Percentiles rank a stretch among this genome's conserved stretches.
Conservation (phyloP, 2,888 invertebrate genomes). For the Tipula unca region DNA sequence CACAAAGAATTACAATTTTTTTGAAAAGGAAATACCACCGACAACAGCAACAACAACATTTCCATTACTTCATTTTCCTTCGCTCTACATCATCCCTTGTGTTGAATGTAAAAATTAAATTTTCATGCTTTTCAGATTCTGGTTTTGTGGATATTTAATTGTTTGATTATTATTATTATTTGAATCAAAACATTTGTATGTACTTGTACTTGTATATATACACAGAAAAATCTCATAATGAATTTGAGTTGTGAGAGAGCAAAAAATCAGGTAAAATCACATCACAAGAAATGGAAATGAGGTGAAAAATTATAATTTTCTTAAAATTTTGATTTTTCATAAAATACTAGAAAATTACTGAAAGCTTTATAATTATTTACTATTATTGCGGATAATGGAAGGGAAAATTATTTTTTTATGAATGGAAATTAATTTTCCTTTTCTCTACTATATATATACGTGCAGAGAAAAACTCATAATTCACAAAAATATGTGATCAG, state of each 20-base stretch:
- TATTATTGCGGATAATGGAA: neutral
- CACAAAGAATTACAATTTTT: neutral
- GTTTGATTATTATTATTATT: neutral
- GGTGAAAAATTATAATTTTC: neutral
- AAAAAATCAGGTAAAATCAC: neutral
- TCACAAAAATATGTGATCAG: neutral
- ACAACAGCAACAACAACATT: neutral
- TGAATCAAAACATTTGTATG: neutral
- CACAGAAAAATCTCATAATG: neutral
- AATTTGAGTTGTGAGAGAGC: neutral
- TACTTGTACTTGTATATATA: too few relatives aligned
- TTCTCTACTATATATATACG: neutral
- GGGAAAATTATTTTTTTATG: neutral
- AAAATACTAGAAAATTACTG: neutral
- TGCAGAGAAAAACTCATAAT: neutral
- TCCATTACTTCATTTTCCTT: too few relatives aligned
- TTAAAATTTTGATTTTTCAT: neutral
- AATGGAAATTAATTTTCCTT: neutral
- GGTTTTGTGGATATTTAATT: neutral
- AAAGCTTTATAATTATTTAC: neutral
- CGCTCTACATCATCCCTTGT: neutral
- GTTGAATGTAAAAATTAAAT: neutral
- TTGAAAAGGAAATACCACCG: neutral
- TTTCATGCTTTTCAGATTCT: neutral
- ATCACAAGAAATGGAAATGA: neutral